Conservation (phyloP, 1,140 invertebrate genomes). For the Trachelipus rathkii region DNA sequence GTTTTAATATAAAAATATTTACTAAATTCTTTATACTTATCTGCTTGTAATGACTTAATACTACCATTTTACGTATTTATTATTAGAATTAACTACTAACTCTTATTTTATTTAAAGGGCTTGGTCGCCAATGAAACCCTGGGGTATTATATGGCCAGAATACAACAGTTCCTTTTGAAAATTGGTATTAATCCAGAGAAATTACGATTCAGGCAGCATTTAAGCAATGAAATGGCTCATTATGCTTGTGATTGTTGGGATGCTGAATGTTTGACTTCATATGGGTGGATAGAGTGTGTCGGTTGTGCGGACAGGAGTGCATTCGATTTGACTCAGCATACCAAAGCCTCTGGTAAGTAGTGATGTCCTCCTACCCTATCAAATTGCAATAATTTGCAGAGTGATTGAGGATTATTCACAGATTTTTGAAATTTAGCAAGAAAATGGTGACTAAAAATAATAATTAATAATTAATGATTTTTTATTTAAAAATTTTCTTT, state of each 20-base stretch:
- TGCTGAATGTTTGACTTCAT: conserved; percentile 90
- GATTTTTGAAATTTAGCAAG: too few relatives aligned
- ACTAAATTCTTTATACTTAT: too few relatives aligned
- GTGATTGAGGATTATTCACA: too few relatives aligned
- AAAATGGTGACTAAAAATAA: background rate
- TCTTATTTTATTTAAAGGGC: background rate
- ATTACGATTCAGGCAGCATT: conserved; percentile 93
- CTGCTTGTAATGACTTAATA: too few relatives aligned
- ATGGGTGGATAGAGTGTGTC: conserved; percentile 99
- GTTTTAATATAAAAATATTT: too few relatives aligned
- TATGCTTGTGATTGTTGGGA: conserved; percentile 99
- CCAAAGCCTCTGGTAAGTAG: conserved; percentile 78
- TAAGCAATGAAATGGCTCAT: conserved; percentile 99
- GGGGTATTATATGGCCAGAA: conserved; percentile 95
- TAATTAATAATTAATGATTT: too few relatives aligned
- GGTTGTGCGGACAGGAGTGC: conserved; percentile 98
- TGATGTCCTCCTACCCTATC: background rate
- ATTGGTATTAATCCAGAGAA: conserved; percentile 82
- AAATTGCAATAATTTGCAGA: background rate
- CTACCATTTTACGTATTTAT: too few relatives aligned
- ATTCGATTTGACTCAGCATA: conserved; percentile 92
- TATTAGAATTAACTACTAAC: too few relatives aligned
- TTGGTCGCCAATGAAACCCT: conserved; percentile 73
- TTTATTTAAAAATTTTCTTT: too few relatives aligned
- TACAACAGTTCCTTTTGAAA: conserved; percentile 75